These are phyloP conservation scores for Phylloscopus collybita DNA, from an alignment of 2,797 vertebrate species.

Conservation along the genomic window DNA sequence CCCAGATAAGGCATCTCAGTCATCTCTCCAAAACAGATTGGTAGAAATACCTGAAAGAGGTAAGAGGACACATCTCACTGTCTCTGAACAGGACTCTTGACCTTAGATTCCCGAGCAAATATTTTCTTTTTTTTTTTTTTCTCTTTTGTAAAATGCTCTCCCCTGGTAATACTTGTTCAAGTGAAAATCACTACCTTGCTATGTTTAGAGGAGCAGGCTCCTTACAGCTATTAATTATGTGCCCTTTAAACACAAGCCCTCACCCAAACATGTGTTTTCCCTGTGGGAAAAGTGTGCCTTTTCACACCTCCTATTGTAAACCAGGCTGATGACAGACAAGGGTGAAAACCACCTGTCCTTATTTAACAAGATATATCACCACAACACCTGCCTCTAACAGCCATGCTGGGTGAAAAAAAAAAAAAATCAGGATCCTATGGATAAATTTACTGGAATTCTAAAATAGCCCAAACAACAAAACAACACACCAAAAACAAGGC, in stretches of 20 bases:
- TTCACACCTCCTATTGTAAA: slow-evolving; percentile 47
- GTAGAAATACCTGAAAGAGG: not conserved
- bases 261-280: not conserved
- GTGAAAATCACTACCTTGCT: not conserved
- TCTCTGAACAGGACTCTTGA: not conserved
- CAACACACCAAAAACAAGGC: not conserved
- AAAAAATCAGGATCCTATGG: not conserved
- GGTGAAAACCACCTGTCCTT: slow-evolving; percentile 23
- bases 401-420: not conserved
- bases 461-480: not conserved
- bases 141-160: not conserved
- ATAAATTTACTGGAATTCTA: not conserved
- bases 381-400: not conserved
- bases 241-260: not conserved
- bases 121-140: not conserved
- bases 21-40: not conserved
- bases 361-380: not conserved
- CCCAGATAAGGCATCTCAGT: not conserved
- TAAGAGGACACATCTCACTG: not conserved
- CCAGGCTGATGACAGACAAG: not conserved
- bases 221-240: slow-evolving; percentile 29
- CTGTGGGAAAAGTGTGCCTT: not conserved
- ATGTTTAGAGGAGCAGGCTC: not conserved
- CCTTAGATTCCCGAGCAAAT: not conserved
- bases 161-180: not conserved